Conservation (phyloP, 2,113 vertebrate genomes). For the Sinosuthora webbiana region DNA sequence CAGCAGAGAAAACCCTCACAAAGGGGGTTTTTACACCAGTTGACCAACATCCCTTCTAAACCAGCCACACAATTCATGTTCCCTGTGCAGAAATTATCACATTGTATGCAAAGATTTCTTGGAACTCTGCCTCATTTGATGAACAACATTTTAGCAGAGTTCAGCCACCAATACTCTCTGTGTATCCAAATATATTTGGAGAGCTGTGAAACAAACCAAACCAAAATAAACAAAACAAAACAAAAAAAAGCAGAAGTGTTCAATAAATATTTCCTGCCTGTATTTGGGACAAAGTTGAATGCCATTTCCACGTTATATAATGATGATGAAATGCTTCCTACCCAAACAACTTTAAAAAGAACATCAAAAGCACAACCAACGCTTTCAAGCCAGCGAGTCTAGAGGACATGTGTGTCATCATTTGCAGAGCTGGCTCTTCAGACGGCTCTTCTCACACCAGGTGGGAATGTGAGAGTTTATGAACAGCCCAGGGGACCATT, state of each 20-base stretch:
- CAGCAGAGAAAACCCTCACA: neutral
- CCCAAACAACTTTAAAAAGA: neutral
- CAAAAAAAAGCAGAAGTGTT: neutral
- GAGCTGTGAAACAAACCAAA: neutral
- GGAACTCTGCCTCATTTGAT: neutral
- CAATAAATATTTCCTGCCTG: conserved; percentile 24
- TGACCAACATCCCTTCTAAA: neutral
- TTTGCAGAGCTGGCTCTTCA: neutral
- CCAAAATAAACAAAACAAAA: neutral
- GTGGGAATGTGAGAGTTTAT: neutral
- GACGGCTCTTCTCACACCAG: neutral
- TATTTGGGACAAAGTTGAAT: neutral
- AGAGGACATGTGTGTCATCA: neutral
- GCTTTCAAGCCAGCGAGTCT: neutral
- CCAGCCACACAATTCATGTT: neutral
- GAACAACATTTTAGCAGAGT: neutral
- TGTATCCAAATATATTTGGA: neutral
- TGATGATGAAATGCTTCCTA: neutral
- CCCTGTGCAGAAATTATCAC: neutral
- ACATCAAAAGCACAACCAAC: neutral
- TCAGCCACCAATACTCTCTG: neutral
- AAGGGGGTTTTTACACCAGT: neutral
- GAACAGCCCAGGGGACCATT: neutral
- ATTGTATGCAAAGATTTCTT: neutral
- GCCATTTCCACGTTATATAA: neutral